These are phyloP conservation scores for Drosophila guanche DNA, from an alignment of 1,140 invertebrate genomes.

Conservation along the genomic window DNA sequence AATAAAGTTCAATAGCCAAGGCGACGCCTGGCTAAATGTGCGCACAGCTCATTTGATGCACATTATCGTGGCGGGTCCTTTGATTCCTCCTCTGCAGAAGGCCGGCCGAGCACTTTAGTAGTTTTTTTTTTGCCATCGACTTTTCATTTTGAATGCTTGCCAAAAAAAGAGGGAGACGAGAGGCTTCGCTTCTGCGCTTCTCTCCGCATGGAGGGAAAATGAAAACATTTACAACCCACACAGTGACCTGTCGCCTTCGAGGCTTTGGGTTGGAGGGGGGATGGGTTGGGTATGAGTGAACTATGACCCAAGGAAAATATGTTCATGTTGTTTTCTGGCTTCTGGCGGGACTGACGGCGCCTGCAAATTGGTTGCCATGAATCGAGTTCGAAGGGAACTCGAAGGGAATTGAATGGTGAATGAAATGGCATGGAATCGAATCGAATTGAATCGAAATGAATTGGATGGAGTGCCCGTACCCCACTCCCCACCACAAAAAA, in stretches of 20 bases:
- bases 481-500: slow-evolving; percentile 11
- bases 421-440: slow-evolving; percentile 45
- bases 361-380: slow-evolving; percentile 76
- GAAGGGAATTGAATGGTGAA: slow-evolving; percentile 14
- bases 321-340: slow-evolving; percentile 67
- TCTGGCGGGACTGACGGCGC: slow-evolving; percentile 48
- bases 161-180: slow-evolving; percentile 24
- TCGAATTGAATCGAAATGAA: slow-evolving; percentile 53
- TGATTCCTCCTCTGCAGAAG: slow-evolving; percentile 1
- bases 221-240: slow-evolving; percentile 74
- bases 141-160: slow-evolving; percentile 72
- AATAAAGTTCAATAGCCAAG: slow-evolving; percentile 80
- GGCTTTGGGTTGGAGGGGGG: no score
- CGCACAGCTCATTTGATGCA: slow-evolving; percentile 80
- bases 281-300: no score
- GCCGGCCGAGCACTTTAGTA: no score
- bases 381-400: slow-evolving; percentile 42
- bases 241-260: slow-evolving; percentile 47
- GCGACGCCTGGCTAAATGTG: slow-evolving; percentile 76
- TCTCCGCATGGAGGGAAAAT: slow-evolving; percentile 42
- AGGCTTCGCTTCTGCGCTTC: no score
- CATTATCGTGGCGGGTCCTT: slow-evolving; percentile 71
- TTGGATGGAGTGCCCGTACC: slow-evolving; percentile 39
- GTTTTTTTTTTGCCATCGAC: slow-evolving; percentile 20
- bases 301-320: slow-evolving; percentile 51